Base-by-base conservation (phyloP, 2,113 vertebrate species). In the Etheostoma spectabile region DNA sequence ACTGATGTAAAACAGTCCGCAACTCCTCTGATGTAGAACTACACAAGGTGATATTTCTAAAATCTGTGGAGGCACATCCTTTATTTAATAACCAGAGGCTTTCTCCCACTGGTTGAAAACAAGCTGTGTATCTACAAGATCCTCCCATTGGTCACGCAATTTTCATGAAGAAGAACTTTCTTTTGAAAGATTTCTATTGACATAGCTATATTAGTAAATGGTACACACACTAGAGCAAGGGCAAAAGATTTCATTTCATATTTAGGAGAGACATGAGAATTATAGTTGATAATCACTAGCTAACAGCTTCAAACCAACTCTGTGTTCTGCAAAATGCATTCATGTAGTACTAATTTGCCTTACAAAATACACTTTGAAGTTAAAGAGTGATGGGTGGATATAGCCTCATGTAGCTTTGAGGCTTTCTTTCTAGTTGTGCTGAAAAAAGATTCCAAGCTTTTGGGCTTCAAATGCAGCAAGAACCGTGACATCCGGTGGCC, bases 61-160 rank as follows among this genome's bases (percentile, higher is more conserved):
- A 69, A 56, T 45, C 30, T 45, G 46, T 6, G 3, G 57, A 7
- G 74, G 42, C 61, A 57, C 73, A 77, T 83, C 70, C 55, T 83
- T 74, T 72, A 82, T 63, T 82, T 42, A 85, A 59, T 53, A 75
- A 82, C 33, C 27, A 45, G 49, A 65, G 16, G 27, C 59, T 75
- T 70, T 64, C n/a, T 78, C 5, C 35, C 8, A 51, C 27, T n/a
- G 19, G 49, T 48, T 60, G 38, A 64, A 82, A 76, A 70, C 35
- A 77, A 56, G 66, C 55, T 67, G 45, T 74, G 27, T 33, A 53
- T 38, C 53, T 8, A 38, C 4, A 62, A 30, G 21, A 27, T 21
- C 8, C 52, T 33, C 45, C 30, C 60, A 66, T 48, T 24, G 63
- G 63, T 61, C 42, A 57, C 27, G 14, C 55, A 77, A 21, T 62